Percentiles rank a stretch among this genome's conserved stretches.
These are phyloP conservation scores for Nebria brevicollis DNA, from an alignment of 2,888 invertebrate species.

Conservation along the genomic window DNA sequence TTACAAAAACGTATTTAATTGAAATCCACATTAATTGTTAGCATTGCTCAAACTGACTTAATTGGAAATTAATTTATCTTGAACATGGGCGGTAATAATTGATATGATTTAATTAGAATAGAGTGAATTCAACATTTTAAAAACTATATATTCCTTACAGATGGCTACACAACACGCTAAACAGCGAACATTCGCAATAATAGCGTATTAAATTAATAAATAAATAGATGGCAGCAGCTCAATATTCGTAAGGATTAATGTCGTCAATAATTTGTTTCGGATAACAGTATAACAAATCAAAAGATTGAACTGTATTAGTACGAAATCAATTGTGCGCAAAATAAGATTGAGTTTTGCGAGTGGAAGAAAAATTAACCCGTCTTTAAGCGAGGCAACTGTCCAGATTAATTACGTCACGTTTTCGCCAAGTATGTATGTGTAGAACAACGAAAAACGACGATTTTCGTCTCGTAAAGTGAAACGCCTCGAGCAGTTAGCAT, in stretches of 20 bases:
- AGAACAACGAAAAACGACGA: background rate
- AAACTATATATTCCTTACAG: too few species aligned
- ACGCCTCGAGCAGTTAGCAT: background rate
- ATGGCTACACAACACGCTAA: too few species aligned
- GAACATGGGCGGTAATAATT: too few species aligned
- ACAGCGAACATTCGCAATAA: too few species aligned
- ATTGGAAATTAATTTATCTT: too few species aligned
- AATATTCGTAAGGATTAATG: too few species aligned
- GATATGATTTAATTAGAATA: too few species aligned
- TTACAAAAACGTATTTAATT: background rate
- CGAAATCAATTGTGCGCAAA: background rate
- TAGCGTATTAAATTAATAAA: too few species aligned
- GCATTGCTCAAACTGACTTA: background rate
- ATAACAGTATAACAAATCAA: too few species aligned
- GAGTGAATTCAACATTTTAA: too few species aligned
- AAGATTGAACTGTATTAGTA: background rate
- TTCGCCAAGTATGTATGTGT: background rate
- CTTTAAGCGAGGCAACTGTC: background rate
- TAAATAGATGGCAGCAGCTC: too few species aligned
- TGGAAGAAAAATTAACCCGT: constrained; percentile 18
- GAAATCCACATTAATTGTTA: background rate
- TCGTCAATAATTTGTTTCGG: too few species aligned
- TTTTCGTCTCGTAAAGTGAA: background rate
- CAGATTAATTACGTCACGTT: constrained; percentile 25
- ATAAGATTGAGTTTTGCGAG: background rate